Base-by-base conservation (phyloP, 1,140 invertebrate species). In the Listronotus oregonensis region DNA sequence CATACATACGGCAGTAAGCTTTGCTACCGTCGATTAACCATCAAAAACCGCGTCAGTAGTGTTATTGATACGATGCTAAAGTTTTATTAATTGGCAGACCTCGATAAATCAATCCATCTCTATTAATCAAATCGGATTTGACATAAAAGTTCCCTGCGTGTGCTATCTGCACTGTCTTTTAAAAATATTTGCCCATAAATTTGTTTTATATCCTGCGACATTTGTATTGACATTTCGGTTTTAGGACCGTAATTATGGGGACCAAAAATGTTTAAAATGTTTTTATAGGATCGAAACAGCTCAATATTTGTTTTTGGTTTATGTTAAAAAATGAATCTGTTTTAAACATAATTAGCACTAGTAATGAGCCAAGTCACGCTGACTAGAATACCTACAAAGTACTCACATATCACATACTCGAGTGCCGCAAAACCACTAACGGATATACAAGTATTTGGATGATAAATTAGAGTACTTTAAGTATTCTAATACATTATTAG, bases 11-110 rank as follows among this genome's bases (percentile, higher is more conserved):
- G 21, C 21, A 27, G 21, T 27, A 27, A 27, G 21, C 21, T 27
- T 27, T 27, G 21, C 21, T 27, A 27, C 21, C 21, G 21, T 27
- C 21, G 21, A 27, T 1, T 27, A 27, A 10, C 49, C 49, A 51
- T 51, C 49, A 51, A 32, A 51, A 34, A 27, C 21, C 21, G 21
- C 21, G 11, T 51, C 49, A 15, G 32, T 27, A 51, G 49, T 51
- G 49, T 27, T 51, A 51, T 51, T 51, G 49, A 51, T 34, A 27
- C 15, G n/a, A 51, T 51, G 18, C 49, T 31, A 27, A 51, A 51
- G 49, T 51, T 51, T 51, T 51, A 51, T 51, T 51, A 51, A 51
- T 51, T 51, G 49, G 32, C 32, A 27, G 21, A 27, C 49, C 10
- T 18, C 27, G 32, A 51, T 51, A 51, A 51, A 51, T 51, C 49